phyloP scores from a whole-genome alignment of 2,113 vertebrate genomes.

The Zingel zingel region DNA sequence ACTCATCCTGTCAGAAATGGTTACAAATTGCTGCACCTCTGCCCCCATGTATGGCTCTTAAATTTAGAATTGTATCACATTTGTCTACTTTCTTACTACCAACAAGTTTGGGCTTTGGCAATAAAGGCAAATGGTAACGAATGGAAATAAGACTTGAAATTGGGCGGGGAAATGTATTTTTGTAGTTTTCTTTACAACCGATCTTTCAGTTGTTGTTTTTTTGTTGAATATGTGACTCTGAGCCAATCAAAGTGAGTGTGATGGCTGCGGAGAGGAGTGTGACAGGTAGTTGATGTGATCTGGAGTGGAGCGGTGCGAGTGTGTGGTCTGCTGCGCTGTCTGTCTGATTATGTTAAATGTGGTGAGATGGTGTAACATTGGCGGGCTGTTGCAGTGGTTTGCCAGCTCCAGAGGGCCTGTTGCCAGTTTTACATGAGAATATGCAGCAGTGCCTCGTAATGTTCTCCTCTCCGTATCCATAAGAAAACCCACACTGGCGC shows the following conservation, averaged over 20 bases:
- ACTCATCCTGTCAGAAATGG: conserved; percentile 81
- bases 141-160: conserved; percentile 4
- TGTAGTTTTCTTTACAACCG: background rate
- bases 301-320: conserved; percentile 55
- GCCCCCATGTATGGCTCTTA: conserved; percentile 59
- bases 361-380: conserved; percentile 70
- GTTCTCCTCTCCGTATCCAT: conserved; percentile 61
- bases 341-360: conserved; percentile 77
- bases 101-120: conserved; percentile 59
- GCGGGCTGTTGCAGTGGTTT: conserved; percentile 67
- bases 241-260: conserved; percentile 59
- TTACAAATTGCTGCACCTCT: conserved; percentile 77
- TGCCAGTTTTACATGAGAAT: conserved; percentile 68
- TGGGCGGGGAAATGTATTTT: background rate
- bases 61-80: conserved; percentile 71
- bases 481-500: conserved; percentile 76
- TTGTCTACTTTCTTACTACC: conserved; percentile 53
- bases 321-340: conserved; percentile 76
- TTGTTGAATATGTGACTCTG: conserved; percentile 8
- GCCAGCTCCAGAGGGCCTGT: conserved; percentile 63
- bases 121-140: conserved; percentile 2
- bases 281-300: conserved; percentile 75
- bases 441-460: conserved; percentile 64
- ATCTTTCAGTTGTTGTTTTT: background rate
- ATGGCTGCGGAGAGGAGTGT: conserved; percentile 53